Conservation (phyloP, 2,797 vertebrate genomes). For the Alosa sapidissima region DNA sequence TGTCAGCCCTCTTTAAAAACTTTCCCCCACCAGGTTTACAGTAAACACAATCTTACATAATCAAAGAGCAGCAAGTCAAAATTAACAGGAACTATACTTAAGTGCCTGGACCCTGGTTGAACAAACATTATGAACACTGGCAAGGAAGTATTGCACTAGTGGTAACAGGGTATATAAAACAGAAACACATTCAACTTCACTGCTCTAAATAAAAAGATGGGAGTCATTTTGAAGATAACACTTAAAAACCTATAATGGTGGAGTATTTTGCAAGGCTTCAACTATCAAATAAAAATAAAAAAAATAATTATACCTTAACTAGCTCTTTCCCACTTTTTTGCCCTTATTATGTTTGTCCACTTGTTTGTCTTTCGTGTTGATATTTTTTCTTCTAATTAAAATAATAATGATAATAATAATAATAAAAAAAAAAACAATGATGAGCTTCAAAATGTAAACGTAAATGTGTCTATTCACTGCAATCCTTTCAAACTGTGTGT, state of each 20-base stretch:
- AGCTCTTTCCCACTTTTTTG: too few species aligned
- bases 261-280: background rate
- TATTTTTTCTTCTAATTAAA: too few species aligned
- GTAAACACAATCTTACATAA: background rate
- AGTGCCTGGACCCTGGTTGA: background rate
- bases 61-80: background rate
- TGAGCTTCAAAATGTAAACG: background rate
- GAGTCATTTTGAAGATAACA: background rate
- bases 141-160: background rate
- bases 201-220: background rate
- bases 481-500: background rate
- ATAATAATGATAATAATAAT: too few species aligned
- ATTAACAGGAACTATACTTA: background rate
- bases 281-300: background rate
- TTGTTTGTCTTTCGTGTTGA: too few species aligned
- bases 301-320: too few species aligned
- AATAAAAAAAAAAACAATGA: background rate
- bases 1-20: background rate
- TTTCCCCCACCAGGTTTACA: background rate
- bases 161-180: background rate
- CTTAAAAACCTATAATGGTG: background rate
- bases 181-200: background rate
- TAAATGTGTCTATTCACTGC: background rate
- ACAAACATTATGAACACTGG: background rate
- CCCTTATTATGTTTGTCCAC: too few species aligned